Evolutionary conservation across 1,140 invertebrate species (phyloP), one percentile per base, ranked within the genome.

Genomic region (Zaprionus nigranus): DNA sequence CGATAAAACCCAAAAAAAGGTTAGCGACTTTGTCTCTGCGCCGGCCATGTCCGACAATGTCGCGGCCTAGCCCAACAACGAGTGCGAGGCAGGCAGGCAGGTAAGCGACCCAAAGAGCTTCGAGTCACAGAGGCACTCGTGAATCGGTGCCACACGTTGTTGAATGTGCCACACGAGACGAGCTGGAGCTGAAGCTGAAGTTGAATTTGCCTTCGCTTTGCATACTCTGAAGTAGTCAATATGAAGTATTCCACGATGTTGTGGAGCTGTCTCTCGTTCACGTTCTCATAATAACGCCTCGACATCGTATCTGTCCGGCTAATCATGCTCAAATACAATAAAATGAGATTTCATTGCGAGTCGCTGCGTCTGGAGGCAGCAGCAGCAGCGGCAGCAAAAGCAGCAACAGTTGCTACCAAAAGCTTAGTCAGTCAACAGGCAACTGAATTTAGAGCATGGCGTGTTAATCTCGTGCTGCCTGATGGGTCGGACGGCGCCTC

Each of bases 261-360:
- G 38, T n/a, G 9, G 46, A 22, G 20, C 7, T 43, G 40, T 43
- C 13, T 43, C 40, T 51, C 38, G 20, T 13, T 30, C 79, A 87
- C 83, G 78, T 84, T 73, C 66, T 64, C 77, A 65, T 86, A 73
- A 83, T 80, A 78, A 74, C 65, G 51, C 77, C 75, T 68, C 53
- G 75, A 53, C 46, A 81, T 57, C 75, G 81, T 87, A 87, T 87
- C 84, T 87, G 64, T 13, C 53, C 24, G 59, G 68, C 84, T 87
- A 87, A 87, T 87, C 84, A 88, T 87, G 81, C 60, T 84, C 81
- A 87, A 87, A 87, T 88, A 87, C 81, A 82, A 87, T 87, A 87
- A 87, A 46, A 86, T 80, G 78, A 75, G 75, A 84, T 81, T 54
- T 88, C 71, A 84, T 79, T 58, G 13, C 17, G 46, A 38, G 49